phyloP scores from a whole-genome alignment of 2,888 invertebrate genomes.

The Metellina segmentata region DNA sequence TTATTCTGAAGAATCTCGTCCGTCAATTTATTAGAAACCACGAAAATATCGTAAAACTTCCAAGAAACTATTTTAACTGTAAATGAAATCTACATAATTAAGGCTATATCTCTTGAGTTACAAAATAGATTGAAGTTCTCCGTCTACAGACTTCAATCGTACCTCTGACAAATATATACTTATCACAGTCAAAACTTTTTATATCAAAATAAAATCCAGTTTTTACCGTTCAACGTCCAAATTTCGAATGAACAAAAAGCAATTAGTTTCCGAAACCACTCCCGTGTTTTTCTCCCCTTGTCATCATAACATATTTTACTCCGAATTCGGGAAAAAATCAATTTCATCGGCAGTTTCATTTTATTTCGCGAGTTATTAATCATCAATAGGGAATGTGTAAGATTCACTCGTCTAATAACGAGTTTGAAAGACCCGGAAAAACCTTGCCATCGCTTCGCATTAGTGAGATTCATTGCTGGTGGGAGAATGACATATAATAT shows the following conservation, averaged over 20 bases:
- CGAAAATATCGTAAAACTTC: too few species aligned
- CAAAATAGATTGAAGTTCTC: neutral
- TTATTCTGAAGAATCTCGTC: too few species aligned
- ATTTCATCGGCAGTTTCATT: conserved; percentile 5
- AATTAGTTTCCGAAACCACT: neutral
- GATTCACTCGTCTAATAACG: conserved; percentile 30
- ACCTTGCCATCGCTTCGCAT: conserved; percentile 9
- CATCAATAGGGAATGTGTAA: conserved; percentile 40
- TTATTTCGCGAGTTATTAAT: conserved; percentile 45
- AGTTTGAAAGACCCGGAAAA: conserved; percentile 49
- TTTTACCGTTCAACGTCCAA: neutral
- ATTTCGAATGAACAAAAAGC: neutral
- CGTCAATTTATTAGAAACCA: too few species aligned
- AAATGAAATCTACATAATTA: too few species aligned
- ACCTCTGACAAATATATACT: neutral
- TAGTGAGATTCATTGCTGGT: conserved; percentile 61
- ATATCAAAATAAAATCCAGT: neutral
- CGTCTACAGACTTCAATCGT: neutral
- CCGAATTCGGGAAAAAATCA: conserved; percentile 24
- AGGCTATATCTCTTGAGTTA: too few species aligned
- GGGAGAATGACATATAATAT: conserved; percentile 61
- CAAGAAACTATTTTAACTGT: too few species aligned
- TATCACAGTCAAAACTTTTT: neutral
- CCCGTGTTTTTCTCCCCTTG: neutral
- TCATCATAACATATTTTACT: conserved; percentile 5